Evolutionary conservation across 2,888 invertebrate species (phyloP).

Genomic region (Xestia rhomboidea): DNA sequence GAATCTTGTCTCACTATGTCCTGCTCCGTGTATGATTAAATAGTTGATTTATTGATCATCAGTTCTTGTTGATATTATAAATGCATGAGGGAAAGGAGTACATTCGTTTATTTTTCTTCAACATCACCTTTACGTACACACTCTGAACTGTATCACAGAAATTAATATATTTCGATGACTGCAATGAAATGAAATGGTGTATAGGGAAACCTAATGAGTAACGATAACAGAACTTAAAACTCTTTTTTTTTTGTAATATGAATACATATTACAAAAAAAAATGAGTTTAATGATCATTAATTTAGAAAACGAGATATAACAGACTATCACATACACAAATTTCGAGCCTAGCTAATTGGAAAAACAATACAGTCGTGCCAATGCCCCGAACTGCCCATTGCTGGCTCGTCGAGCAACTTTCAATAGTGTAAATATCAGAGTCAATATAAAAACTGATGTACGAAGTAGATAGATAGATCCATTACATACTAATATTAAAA

Average conservation of each 20-base stretch:
- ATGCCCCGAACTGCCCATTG: conserved; percentile 8
- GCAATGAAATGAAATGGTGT: conserved; percentile 1
- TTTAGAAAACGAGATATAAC: background rate
- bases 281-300: background rate
- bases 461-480: background rate
- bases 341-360: background rate
- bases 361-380: background rate
- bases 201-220: conserved; percentile 13
- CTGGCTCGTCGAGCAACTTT: conserved; percentile 24
- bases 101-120: background rate
- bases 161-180: background rate
- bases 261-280: no score
- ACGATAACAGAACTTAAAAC: background rate
- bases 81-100: conserved; percentile 7
- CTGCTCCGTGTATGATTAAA: conserved; percentile 18
- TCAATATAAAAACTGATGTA: conserved; percentile 14
- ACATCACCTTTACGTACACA: background rate
- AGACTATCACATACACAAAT: background rate
- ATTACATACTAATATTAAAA: background rate
- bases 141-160: background rate
- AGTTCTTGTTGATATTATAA: background rate
- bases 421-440: conserved; percentile 2
- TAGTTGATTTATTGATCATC: conserved; percentile 17
- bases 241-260: fast-evolving
- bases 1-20: conserved; percentile 19